These are phyloP conservation scores for Phthorimaea operculella DNA, from an alignment of 1,140 invertebrate species.

Conservation along the genomic window DNA sequence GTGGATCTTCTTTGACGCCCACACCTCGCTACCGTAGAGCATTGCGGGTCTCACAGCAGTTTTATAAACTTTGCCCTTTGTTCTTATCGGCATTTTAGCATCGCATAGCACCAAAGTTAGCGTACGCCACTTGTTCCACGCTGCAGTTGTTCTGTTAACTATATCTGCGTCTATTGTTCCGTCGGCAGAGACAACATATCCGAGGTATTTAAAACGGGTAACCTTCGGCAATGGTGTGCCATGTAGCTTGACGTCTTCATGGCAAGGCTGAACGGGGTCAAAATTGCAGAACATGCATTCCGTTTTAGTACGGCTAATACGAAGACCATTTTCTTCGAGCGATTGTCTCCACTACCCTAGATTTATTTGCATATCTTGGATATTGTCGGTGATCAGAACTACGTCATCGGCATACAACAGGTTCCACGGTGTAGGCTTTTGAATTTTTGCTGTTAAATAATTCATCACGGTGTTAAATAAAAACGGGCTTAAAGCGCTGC, in stretches of 20 bases:
- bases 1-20: constrained; percentile 3
- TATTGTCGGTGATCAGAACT: background rate
- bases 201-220: background rate
- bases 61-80: constrained; percentile 9
- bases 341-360: background rate
- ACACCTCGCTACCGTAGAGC: constrained; percentile 3
- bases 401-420: constrained; percentile 1
- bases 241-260: background rate
- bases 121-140: background rate
- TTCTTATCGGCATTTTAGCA: constrained; percentile 6
- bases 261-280: background rate
- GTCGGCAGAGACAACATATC: background rate
- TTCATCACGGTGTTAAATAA: background rate
- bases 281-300: background rate
- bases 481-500: background rate
- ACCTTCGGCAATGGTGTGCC: background rate
- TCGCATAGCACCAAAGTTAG: constrained; percentile 5
- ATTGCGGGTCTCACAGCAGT: constrained; percentile 7
- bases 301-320: background rate
- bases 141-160: background rate
- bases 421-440: background rate
- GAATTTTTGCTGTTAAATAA: background rate
- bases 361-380: background rate
- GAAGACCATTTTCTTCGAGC: background rate
- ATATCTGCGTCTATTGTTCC: background rate